Evolutionary conservation across 2,113 vertebrate genomes (phyloP).

Genomic region (Labeo catla): DNA sequence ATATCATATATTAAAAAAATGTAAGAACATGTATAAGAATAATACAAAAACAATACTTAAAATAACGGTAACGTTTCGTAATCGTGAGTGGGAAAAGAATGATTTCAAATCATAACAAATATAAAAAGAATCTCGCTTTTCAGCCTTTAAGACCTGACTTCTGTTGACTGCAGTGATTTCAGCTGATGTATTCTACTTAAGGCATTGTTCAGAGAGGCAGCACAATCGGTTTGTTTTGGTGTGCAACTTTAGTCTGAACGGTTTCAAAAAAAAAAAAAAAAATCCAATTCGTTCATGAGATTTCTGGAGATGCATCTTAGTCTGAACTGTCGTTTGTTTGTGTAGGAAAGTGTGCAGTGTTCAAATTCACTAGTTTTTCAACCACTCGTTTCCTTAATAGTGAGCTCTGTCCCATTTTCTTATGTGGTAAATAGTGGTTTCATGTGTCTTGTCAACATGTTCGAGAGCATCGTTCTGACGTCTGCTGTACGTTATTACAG

Average conservation of each 20-base stretch:
- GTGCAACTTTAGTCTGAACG: neutral
- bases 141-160: neutral
- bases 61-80: neutral
- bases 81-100: neutral
- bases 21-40: conserved; percentile 1
- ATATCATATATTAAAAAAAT: neutral
- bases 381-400: neutral
- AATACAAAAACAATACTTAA: conserved; percentile 7
- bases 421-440: neutral
- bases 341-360: neutral
- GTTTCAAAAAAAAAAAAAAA: neutral
- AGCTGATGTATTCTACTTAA: neutral
- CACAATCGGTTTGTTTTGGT: neutral
- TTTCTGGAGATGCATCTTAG: neutral
- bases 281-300: no score
- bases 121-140: neutral
- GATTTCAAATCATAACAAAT: neutral
- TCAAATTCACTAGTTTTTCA: neutral
- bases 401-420: neutral
- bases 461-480: neutral
- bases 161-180: neutral
- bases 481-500: neutral
- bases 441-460: neutral
- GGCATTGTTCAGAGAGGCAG: conserved; percentile 22
- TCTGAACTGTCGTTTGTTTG: neutral